Conservation (phyloP, 2,113 vertebrate species). For the Rhombomys opimus region DNA sequence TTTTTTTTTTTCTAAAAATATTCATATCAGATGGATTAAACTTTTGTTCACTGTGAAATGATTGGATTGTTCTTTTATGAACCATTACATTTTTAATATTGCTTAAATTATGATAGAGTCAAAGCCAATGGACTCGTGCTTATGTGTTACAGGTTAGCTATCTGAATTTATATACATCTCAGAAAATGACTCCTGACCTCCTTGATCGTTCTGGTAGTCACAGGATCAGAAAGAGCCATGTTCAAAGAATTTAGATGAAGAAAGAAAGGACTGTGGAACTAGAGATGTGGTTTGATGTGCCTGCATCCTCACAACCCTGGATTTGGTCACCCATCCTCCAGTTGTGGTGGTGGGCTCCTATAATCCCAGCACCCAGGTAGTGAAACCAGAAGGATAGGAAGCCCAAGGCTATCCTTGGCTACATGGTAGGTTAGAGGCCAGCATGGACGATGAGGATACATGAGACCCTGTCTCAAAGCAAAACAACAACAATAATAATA, state of each 20-base stretch:
- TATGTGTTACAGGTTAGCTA: background rate
- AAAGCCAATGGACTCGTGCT: background rate
- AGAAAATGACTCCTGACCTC: background rate
- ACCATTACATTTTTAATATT: background rate
- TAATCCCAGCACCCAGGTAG: background rate
- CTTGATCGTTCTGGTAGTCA: background rate
- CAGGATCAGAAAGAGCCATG: background rate
- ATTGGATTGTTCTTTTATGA: background rate
- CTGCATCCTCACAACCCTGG: too few species aligned
- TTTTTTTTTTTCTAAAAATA: background rate
- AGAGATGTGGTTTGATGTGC: background rate
- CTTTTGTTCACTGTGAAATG: constrained; percentile 7
- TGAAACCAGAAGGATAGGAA: too few species aligned
- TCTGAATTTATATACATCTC: background rate
- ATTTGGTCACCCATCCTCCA: background rate
- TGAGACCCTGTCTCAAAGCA: background rate
- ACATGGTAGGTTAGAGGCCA: background rate
- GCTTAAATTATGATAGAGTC: background rate
- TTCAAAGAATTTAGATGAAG: background rate
- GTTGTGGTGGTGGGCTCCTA: too few species aligned
- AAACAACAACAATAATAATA: background rate
- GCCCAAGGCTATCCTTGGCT: too few species aligned
- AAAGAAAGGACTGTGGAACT: background rate
- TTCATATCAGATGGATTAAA: background rate
- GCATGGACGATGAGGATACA: background rate